Percentiles rank a stretch among this genome's conserved stretches.
Evolutionary conservation across 2,113 vertebrate genomes (phyloP).

Genomic region (Muntiacus reevesi): DNA sequence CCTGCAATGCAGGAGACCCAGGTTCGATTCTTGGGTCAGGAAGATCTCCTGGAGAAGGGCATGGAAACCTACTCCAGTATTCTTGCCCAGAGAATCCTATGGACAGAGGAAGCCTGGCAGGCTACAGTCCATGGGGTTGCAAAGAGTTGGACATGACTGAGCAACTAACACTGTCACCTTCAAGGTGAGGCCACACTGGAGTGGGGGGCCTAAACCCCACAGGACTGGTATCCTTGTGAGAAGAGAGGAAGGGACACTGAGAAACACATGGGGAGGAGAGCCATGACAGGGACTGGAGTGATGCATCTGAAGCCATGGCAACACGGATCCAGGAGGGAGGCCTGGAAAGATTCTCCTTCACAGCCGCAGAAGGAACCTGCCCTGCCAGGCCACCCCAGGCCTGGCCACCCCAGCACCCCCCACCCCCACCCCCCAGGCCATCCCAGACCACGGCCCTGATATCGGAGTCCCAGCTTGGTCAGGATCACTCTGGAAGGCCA

Average conservation of each 20-base stretch:
- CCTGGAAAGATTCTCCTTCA: not conserved
- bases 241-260: not conserved
- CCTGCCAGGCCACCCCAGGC: not conserved
- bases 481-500: not conserved
- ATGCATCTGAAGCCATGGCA: not conserved
- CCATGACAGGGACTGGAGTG: fast-evolving
- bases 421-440: no score
- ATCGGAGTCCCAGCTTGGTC: not conserved
- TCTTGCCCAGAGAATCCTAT: not conserved
- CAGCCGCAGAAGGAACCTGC: not conserved
- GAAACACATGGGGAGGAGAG: not conserved
- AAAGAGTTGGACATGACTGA: not conserved
- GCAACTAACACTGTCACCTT: not conserved
- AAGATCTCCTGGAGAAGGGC: not conserved
- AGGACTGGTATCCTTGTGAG: not conserved
- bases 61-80: not conserved
- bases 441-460: no score
- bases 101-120: not conserved
- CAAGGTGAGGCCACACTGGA: not conserved
- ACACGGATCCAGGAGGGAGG: not conserved
- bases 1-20: not conserved
- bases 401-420: no score
- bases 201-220: not conserved
- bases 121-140: not conserved
- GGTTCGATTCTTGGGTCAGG: not conserved